phyloP scores from a whole-genome alignment of 2,113 vertebrate genomes.

The Morone chrysops region DNA sequence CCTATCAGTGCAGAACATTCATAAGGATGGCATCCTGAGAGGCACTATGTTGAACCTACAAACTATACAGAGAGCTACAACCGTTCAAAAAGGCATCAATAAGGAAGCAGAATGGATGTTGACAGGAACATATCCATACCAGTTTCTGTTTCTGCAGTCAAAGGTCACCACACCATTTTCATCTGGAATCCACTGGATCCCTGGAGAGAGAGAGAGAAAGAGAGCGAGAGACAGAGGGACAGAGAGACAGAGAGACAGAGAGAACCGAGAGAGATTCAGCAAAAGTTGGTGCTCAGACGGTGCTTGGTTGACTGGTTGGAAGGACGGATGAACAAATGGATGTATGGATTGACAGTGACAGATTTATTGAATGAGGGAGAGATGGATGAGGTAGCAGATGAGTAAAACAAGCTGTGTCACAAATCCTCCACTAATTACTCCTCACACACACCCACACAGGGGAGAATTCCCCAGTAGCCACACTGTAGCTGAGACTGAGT shows the following conservation, averaged over 20 bases:
- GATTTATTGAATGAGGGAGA: slow-evolving; percentile 34
- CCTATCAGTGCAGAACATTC: not conserved
- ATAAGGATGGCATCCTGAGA: not conserved
- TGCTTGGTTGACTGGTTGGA: not conserved
- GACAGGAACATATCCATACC: slow-evolving; percentile 66
- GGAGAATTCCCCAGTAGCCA: slow-evolving; percentile 15
- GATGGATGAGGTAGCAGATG: slow-evolving; percentile 44
- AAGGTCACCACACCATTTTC: slow-evolving; percentile 96
- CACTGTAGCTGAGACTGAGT: slow-evolving; percentile 36
- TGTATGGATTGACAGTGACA: slow-evolving; percentile 37
- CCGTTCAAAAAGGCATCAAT: not conserved
- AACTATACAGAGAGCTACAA: not conserved
- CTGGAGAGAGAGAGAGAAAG: slow-evolving; percentile 70
- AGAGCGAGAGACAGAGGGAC: no score
- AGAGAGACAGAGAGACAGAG: not conserved
- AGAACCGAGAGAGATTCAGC: not conserved
- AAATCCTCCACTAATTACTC: slow-evolving; percentile 59
- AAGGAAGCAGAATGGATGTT: not conserved
- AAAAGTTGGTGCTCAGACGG: not conserved
- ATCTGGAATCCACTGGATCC: slow-evolving; percentile 95
- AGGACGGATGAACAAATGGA: slow-evolving; percentile 19
- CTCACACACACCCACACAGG: slow-evolving; percentile 18
- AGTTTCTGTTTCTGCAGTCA: slow-evolving; percentile 95
- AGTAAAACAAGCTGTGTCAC: slow-evolving; percentile 57
- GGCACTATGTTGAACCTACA: not conserved